These are phyloP conservation scores for Dione juno DNA, from an alignment of 2,888 invertebrate genomes.

Conservation along the genomic window DNA sequence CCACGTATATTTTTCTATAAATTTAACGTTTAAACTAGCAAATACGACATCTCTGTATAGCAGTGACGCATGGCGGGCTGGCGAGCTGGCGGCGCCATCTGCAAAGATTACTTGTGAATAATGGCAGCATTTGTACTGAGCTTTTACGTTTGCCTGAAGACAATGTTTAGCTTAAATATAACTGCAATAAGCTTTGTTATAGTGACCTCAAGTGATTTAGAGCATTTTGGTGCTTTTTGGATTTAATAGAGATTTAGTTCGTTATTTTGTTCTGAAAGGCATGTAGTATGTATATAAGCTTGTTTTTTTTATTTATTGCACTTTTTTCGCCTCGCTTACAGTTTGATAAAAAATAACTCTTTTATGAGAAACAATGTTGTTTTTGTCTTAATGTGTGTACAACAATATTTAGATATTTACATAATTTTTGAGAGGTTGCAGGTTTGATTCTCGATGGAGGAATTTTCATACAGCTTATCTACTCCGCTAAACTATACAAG, in stretches of 20 bases:
- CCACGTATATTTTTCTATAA: neutral
- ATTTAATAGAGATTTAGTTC: neutral
- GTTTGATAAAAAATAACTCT: too few species aligned
- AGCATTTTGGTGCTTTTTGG: conserved; percentile 13
- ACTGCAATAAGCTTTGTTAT: conserved; percentile 19
- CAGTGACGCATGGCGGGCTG: conserved; percentile 19
- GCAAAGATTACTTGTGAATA: conserved; percentile 38
- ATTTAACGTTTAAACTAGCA: conserved; percentile 18
- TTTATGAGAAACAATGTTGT: too few species aligned
- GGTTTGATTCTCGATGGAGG: too few species aligned
- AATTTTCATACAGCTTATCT: too few species aligned
- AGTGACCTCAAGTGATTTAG: conserved; percentile 24
- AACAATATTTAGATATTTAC: too few species aligned
- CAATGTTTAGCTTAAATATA: conserved; percentile 24
- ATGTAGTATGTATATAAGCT: too few species aligned
- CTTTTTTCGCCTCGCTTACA: too few species aligned
- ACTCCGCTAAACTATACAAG: too few species aligned
- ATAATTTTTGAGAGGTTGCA: too few species aligned
- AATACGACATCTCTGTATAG: neutral
- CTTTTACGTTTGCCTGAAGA: conserved; percentile 26
- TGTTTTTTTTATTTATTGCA: too few species aligned
- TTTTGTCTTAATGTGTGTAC: too few species aligned
- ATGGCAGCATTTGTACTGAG: conserved; percentile 34
- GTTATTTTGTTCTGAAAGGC: too few species aligned
- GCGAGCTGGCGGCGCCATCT: conserved; percentile 16